Evolutionary conservation across 2,113 vertebrate genomes (phyloP).

Genomic region (Anthoscopus minutus): DNA sequence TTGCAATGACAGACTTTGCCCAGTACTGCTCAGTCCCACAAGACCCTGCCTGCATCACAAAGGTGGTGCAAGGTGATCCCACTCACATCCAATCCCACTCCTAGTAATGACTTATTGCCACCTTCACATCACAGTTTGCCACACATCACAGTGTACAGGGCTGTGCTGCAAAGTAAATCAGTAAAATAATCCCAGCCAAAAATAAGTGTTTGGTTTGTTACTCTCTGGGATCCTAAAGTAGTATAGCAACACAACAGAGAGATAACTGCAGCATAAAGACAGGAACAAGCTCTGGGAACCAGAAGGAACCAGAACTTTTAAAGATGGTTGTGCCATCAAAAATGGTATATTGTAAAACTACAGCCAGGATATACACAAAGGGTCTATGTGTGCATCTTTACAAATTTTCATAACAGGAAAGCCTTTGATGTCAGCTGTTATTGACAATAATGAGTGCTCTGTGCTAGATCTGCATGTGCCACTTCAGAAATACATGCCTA

Average conservation of each 20-base stretch:
- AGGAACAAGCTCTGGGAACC: neutral
- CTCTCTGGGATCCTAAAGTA: neutral
- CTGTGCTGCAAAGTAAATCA: neutral
- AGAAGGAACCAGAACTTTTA: neutral
- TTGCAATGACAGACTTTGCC: neutral
- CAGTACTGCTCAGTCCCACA: neutral
- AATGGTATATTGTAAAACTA: neutral
- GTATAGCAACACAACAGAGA: neutral
- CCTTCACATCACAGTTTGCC: neutral
- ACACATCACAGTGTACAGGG: neutral
- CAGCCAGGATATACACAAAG: neutral
- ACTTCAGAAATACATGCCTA: slow-evolving; percentile 7
- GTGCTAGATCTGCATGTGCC: slow-evolving; percentile 5
- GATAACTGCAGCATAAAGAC: neutral
- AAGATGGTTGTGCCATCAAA: neutral
- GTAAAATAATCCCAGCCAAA: neutral
- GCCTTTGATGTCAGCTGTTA: slow-evolving; percentile 27
- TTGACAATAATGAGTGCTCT: slow-evolving; percentile 1
- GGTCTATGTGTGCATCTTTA: neutral
- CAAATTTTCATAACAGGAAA: slow-evolving; percentile 36
- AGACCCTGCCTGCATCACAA: neutral
- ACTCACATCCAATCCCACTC: neutral
- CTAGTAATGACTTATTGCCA: neutral
- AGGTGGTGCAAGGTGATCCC: neutral
- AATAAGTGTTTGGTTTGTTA: neutral